phyloP scores from a whole-genome alignment of 2,797 vertebrate genomes.

The Bucorvus abyssinicus region DNA sequence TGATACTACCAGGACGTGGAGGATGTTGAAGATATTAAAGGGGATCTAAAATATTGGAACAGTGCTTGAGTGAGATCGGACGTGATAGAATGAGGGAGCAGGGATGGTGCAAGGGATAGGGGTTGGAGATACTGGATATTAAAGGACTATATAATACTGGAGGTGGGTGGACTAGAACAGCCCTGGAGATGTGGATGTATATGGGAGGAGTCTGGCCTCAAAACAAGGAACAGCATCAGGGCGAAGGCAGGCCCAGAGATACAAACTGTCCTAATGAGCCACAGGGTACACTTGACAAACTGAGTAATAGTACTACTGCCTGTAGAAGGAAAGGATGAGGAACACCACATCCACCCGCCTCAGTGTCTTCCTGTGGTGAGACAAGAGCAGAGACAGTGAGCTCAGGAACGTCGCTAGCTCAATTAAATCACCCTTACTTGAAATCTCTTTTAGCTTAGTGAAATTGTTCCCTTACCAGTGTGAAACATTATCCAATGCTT shows the following conservation, averaged over 20 bases:
- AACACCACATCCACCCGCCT: background rate
- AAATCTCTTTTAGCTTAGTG: background rate
- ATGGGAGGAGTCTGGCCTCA: background rate
- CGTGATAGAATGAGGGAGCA: background rate
- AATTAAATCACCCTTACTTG: background rate
- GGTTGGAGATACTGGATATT: background rate
- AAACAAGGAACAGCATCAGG: background rate
- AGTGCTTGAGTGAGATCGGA: background rate
- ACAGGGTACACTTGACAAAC: background rate
- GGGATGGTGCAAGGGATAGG: background rate
- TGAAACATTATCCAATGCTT: background rate
- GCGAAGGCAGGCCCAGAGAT: background rate
- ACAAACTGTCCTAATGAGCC: background rate
- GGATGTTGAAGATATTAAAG: background rate
- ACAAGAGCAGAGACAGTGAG: background rate
- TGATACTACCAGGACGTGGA: rapidly evolving
- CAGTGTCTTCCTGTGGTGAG: background rate
- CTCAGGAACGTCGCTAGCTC: background rate
- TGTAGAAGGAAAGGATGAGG: background rate
- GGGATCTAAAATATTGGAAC: background rate
- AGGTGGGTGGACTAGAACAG: background rate
- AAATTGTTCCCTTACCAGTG: background rate
- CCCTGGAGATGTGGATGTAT: background rate
- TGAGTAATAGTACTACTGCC: background rate
- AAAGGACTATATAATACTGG: background rate